phyloP scores from a whole-genome alignment of 37 sponge, comb jelly and placozoan genomes.

The Chondrilla cf. caribensis region DNA sequence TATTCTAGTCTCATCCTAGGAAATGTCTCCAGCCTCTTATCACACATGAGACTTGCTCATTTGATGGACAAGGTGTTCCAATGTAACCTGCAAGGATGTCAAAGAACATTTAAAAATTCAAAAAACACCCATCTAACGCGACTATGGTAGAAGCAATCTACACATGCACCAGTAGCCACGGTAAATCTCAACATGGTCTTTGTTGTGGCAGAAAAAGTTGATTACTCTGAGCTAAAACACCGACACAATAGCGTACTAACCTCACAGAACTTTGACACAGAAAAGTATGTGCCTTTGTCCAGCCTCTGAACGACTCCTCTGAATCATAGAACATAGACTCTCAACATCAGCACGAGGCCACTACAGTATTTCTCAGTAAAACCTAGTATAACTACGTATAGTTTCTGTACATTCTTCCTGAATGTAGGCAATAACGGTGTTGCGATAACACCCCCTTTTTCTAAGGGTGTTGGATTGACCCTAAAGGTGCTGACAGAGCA shows the following conservation, averaged over 20 bases:
- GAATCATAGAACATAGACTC: too few species aligned
- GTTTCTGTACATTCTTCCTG: too few species aligned
- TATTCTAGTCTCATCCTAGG: not conserved
- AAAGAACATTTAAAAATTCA: slow-evolving; percentile 31
- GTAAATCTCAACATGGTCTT: too few species aligned
- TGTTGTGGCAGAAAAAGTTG: too few species aligned
- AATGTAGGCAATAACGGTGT: too few species aligned
- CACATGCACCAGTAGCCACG: too few species aligned
- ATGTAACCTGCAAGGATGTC: slow-evolving; percentile 30
- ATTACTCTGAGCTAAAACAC: not conserved
- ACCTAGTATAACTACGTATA: too few species aligned
- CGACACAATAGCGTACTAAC: not conserved
- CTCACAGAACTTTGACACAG: not conserved
- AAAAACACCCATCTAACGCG: too few species aligned
- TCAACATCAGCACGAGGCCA: slow-evolving; percentile 10
- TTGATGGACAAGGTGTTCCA: not conserved
- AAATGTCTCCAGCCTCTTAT: slow-evolving; percentile 7
- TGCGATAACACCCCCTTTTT: too few species aligned
- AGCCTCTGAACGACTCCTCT: too few species aligned
- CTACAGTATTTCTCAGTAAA: slow-evolving; percentile 8
- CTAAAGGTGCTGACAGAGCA: not conserved
- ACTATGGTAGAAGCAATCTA: too few species aligned
- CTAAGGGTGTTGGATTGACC: too few species aligned
- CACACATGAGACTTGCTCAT: slow-evolving; percentile 16
- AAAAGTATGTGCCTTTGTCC: not conserved